These are phyloP conservation scores for Alviniconcha marisindica DNA, from an alignment of 1,140 invertebrate species.

Conservation along the genomic window DNA sequence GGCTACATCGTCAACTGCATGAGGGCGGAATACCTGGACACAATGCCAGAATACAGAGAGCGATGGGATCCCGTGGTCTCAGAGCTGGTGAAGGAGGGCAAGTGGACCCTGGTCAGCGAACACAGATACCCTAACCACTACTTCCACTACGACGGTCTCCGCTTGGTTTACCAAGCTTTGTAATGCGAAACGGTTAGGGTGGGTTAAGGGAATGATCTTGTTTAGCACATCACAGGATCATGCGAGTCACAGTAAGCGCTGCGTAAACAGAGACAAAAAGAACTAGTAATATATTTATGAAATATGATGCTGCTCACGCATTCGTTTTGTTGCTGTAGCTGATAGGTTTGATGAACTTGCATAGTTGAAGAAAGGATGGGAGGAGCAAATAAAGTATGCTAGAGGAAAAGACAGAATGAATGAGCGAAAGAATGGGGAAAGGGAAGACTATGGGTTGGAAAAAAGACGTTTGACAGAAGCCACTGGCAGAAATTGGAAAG, in stretches of 20 bases:
- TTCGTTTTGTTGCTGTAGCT: no score
- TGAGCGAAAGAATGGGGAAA: no score
- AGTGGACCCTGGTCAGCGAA: constrained; percentile 31
- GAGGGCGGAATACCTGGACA: constrained; percentile 32
- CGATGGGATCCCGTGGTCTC: constrained; percentile 15
- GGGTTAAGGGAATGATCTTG: no score
- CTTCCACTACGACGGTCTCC: constrained; percentile 28
- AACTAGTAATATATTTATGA: neutral
- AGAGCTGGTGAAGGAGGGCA: constrained; percentile 9
- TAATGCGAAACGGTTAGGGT: neutral
- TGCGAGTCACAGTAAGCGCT: neutral
- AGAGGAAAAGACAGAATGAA: no score
- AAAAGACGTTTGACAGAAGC: no score
- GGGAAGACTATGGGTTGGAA: no score
- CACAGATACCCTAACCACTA: constrained; percentile 23
- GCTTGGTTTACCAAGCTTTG: constrained; percentile 5
- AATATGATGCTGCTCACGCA: neutral
- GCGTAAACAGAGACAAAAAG: neutral
- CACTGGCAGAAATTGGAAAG: no score
- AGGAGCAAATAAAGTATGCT: no score
- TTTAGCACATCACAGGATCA: neutral
- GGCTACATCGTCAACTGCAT: constrained; percentile 32
- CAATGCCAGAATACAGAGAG: constrained; percentile 9
- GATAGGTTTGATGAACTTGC: no score
- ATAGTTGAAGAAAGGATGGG: no score